These are phyloP conservation scores for Epinephelus lanceolatus DNA, from an alignment of 2,113 vertebrate genomes.

Conservation along the genomic window DNA sequence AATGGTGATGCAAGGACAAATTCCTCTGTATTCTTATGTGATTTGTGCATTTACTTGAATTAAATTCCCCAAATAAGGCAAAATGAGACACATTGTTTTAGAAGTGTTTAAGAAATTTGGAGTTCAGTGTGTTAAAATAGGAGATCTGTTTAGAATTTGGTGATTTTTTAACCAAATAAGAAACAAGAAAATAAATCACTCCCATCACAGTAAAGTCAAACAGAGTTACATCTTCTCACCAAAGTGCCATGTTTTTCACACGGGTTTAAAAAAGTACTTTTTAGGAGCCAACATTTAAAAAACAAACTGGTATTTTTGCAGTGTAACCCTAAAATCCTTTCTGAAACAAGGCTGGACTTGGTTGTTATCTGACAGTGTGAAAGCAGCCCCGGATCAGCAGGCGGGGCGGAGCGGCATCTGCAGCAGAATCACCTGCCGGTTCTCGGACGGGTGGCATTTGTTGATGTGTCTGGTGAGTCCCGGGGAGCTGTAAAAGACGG, in stretches of 20 bases:
- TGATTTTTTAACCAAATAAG: background rate
- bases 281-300: background rate
- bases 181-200: background rate
- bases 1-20: background rate
- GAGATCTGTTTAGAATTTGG: background rate
- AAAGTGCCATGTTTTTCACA: background rate
- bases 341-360: background rate
- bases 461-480: slow-evolving; percentile 96
- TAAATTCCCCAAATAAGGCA: background rate
- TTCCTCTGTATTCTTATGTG: background rate
- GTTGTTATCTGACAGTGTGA: background rate
- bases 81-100: background rate
- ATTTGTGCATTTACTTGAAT: slow-evolving; percentile 1
- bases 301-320: slow-evolving; percentile 8
- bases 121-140: background rate
- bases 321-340: background rate
- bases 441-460: slow-evolving; percentile 96
- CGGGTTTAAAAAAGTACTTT: background rate
- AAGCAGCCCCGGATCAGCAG: slow-evolving; percentile 83
- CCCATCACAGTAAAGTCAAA: background rate
- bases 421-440: slow-evolving; percentile 94
- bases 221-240: background rate
- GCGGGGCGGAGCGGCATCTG: slow-evolving; percentile 93
- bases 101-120: background rate
- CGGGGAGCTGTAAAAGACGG: slow-evolving; percentile 94